Evolutionary conservation across 2,797 vertebrate species (phyloP), one percentile per base, ranked within the genome.

Genomic region (Urocyon cinereoargenteus): DNA sequence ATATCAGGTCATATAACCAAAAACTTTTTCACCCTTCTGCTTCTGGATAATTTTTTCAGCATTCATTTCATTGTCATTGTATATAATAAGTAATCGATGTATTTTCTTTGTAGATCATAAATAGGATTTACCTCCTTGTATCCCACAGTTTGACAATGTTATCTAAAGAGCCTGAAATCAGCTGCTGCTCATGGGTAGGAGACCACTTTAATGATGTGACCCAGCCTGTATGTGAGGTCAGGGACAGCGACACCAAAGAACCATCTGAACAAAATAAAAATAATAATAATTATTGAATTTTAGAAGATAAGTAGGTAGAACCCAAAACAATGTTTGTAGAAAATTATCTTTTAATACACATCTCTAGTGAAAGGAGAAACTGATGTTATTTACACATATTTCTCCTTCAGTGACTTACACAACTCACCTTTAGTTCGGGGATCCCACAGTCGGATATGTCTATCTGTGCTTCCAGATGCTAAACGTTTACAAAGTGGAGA

Each of bases 81-180:
- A 82, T 70, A 45, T 10, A 86, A 94, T 4, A 57, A 14, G 16
- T 66, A 96, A 85, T 1, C 53, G 6, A 51, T 34, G 18, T 11
- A 66, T 86, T 93, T 96, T 59, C 78, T 94, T 79, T 87, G 13
- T 78, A 45, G 34, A 87, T 57, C 28, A 64, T 70, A 68, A 91
- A 79, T 0, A 7, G 86, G 13, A 77, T 91, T 98, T 98, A 99
- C 99, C 99, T 99, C 97, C 99, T 99, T 61, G 99, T 99, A 98
- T 99, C 99, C 99, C 99, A 99, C 34, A 99, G 99, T 97, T 99
- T 99, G 57, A 99, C 99, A 86, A 99, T 95, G 96, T 99, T 99
- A 99, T 99, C 99, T 40, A 99, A 98, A 97, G 99, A 99, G 66
- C 99, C 99, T 0, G 99, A 99, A 91, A 99, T 98, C 57, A 99